Conservation (phyloP, 1,140 invertebrate genomes). For the Carposina sasakii region DNA sequence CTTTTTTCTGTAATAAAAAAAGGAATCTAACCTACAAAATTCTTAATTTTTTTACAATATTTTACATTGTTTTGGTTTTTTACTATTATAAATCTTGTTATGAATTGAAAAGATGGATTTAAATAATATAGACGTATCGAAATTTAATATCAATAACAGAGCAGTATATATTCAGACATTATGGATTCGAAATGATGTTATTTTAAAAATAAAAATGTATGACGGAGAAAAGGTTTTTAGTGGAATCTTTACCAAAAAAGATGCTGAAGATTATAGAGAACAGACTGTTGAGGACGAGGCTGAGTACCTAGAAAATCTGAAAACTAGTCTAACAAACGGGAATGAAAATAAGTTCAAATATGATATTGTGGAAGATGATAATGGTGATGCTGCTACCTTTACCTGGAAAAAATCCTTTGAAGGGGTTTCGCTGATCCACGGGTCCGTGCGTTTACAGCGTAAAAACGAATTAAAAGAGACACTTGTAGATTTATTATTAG, state of each 20-base stretch:
- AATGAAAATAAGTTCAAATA: constrained; percentile 25
- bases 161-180: constrained; percentile 33
- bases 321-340: constrained; percentile 24
- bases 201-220: constrained; percentile 45
- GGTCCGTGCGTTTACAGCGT: constrained; percentile 33
- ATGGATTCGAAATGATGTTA: constrained; percentile 33
- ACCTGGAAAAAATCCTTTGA: constrained; percentile 45
- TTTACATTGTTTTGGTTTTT: too few relatives aligned
- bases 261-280: constrained; percentile 28
- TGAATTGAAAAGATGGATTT: too few relatives aligned
- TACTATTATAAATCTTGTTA: too few relatives aligned
- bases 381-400: constrained; percentile 29
- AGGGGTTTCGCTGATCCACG: constrained; percentile 34
- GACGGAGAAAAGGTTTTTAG: constrained; percentile 34
- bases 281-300: constrained; percentile 32
- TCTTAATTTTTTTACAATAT: too few relatives aligned
- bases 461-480: constrained; percentile 25
- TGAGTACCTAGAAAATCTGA: constrained; percentile 38
- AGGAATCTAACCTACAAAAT: too few relatives aligned
- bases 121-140: too few relatives aligned
- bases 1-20: too few relatives aligned
- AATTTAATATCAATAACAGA: constrained; percentile 32
- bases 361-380: constrained; percentile 24
- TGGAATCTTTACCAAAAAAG: constrained; percentile 38
- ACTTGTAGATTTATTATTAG: constrained; percentile 42